Conservation (phyloP, 2,113 vertebrate genomes). For the Nesoenas mayeri region DNA sequence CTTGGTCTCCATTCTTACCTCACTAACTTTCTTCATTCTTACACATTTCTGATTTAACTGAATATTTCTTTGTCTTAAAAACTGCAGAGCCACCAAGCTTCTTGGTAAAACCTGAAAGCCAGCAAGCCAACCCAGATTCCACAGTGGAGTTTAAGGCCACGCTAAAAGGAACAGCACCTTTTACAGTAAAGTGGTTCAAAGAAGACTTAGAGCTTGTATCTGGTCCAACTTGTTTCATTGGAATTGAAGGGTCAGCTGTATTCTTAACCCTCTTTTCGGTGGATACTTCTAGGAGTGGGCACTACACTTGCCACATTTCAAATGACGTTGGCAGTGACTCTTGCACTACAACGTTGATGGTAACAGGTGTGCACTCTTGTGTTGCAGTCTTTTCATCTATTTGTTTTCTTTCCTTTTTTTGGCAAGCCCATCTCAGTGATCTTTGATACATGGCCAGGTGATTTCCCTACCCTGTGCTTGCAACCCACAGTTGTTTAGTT, state of each 20-base stretch:
- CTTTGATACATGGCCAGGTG: background rate
- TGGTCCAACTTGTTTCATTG: conserved; percentile 90
- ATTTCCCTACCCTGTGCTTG: background rate
- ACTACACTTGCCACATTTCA: conserved; percentile 93
- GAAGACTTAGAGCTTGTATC: conserved; percentile 90
- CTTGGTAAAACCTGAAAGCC: conserved; percentile 84
- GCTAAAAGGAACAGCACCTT: conserved; percentile 92
- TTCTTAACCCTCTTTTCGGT: conserved; percentile 95
- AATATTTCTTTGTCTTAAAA: conserved; percentile 74
- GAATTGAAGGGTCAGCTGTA: conserved; percentile 86
- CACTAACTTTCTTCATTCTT: conserved; percentile 19
- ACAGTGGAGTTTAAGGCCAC: conserved; percentile 90
- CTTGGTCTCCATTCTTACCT: background rate
- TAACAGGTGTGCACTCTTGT: conserved; percentile 84
- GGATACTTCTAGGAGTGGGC: conserved; percentile 85
- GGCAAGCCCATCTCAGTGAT: conserved; percentile 30
- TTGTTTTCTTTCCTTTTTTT: background rate
- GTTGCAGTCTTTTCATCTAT: background rate
- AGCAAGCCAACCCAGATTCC: conserved; percentile 86
- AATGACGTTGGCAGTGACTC: conserved; percentile 94
- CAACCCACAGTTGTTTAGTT: background rate
- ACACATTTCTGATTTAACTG: conserved; percentile 36
- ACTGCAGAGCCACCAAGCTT: conserved; percentile 92
- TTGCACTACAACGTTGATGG: conserved; percentile 85
- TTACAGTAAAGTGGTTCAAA: conserved; percentile 95